These are phyloP conservation scores for Chaetops frenatus DNA, from an alignment of 2,113 vertebrate species.

Conservation along the genomic window DNA sequence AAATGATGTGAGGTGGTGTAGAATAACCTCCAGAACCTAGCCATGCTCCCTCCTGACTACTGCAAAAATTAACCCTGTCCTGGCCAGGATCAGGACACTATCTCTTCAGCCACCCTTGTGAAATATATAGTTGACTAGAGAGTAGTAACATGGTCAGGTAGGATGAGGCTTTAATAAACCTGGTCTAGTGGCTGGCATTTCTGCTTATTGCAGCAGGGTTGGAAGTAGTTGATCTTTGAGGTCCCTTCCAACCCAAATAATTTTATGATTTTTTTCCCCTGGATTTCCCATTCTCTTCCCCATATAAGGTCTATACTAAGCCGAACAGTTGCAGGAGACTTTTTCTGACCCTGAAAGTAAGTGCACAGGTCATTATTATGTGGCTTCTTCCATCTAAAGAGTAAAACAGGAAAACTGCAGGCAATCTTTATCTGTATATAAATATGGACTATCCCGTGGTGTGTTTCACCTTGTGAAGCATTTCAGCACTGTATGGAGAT, in stretches of 20 bases:
- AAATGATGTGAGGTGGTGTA: fast-evolving
- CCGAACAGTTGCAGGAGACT: not conserved
- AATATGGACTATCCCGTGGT: not conserved
- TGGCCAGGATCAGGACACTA: not conserved
- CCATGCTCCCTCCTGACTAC: not conserved
- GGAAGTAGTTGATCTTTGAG: not conserved
- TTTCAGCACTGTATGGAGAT: not conserved
- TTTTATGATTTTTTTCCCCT: not conserved
- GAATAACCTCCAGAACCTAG: not conserved
- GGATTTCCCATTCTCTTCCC: not conserved
- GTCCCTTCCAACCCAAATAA: not conserved
- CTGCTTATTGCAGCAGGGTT: fast-evolving
- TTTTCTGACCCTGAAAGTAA: not conserved
- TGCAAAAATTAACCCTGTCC: not conserved
- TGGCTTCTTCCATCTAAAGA: not conserved
- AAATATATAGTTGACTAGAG: not conserved
- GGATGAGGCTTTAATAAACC: not conserved
- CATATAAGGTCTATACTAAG: not conserved
- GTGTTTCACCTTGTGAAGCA: not conserved
- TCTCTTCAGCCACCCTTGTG: not conserved
- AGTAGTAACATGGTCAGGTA: not conserved
- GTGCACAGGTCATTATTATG: not conserved
- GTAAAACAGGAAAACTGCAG: not conserved
- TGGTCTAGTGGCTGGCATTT: not conserved
- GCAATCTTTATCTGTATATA: not conserved